A percentile compares a stretch with the other conserved stretches of the same genome.
Conservation (phyloP, 2,888 invertebrate species). For the Limnephilus auricula region DNA sequence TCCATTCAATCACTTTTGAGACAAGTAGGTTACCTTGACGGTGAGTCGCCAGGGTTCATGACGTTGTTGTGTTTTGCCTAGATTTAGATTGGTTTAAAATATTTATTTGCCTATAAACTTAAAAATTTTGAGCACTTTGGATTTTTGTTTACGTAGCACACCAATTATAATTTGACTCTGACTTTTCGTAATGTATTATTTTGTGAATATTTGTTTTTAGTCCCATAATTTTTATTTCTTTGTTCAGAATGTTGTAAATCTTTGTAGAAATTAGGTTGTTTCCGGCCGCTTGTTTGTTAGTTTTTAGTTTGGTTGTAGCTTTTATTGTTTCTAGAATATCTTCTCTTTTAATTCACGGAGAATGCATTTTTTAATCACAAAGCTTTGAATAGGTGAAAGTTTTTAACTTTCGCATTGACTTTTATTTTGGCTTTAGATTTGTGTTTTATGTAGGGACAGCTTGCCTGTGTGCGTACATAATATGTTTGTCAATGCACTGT, state of each 20-base stretch:
- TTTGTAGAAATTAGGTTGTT: neutral
- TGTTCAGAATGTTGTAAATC: neutral
- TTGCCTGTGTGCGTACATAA: neutral
- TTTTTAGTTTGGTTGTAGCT: neutral
- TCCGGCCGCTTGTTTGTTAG: neutral
- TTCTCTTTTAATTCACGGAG: neutral
- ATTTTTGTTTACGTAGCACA: neutral
- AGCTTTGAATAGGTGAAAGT: neutral
- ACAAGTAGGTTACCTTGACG: neutral
- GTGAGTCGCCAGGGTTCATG: conserved; percentile 42
- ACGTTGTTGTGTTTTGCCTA: conserved; percentile 21
- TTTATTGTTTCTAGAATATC: neutral
- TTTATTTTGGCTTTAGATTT: neutral
- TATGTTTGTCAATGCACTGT: neutral
- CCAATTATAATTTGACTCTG: neutral
- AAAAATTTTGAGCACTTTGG: neutral
- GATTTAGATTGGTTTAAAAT: neutral
- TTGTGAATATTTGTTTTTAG: neutral
- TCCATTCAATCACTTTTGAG: conserved; percentile 1
- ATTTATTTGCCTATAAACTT: neutral
- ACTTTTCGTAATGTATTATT: neutral
- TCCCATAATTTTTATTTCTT: neutral
- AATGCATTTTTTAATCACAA: neutral
- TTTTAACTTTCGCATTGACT: neutral
- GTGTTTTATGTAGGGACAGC: neutral